Evolutionary conservation across 1,140 invertebrate genomes (phyloP), one percentile per base, ranked within the genome.

Genomic region (Magallana ariakensis): DNA sequence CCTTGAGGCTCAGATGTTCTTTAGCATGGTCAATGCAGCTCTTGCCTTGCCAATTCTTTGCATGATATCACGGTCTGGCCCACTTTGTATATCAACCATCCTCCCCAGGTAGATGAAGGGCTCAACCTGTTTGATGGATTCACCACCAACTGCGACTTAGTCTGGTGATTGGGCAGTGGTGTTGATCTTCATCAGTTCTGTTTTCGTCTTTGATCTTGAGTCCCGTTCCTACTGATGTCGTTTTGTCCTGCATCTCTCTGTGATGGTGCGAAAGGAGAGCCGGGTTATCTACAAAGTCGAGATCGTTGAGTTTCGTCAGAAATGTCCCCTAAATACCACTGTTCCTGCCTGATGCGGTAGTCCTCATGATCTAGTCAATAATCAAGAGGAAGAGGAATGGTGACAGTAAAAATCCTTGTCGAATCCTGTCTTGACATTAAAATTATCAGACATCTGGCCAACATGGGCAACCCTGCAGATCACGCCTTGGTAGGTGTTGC

Each of bases 361-460:
- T 80, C 16, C 81, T 88, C 81, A 87, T 87, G 80, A 84, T 85
- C 66, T 86, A 87, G 82, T 91, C 87, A 6, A 90, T 88, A n/a
- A 81, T 0, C 58, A n/a, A 87, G 33, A 7, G 88, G 33, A 80
- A 89, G 7, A 88, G n/a, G 82, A 85, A 84, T 26, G 87, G 86
- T 84, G 89, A 88, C 33, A 89, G 70, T 54, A 85, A 66, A 82
- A 87, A 91, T 70, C 87, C 89, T 56, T 90, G 89, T 86, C 7
- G 86, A 83, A 56, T 46, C 2, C 33, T 55, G 86, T 89, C 22
- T 84, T 88, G 11, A 91, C 80, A 19, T 81, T 0, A 62, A 91
- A 92, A 82, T 84, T 80, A 16, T 88, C 16, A 5, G 88, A 85
- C 6, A 87, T 82, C 56, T 90, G 56, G 8, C 87, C 88, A 1